Base-by-base conservation (phyloP, 2,113 vertebrate species). In the Dipodomys spectabilis region DNA sequence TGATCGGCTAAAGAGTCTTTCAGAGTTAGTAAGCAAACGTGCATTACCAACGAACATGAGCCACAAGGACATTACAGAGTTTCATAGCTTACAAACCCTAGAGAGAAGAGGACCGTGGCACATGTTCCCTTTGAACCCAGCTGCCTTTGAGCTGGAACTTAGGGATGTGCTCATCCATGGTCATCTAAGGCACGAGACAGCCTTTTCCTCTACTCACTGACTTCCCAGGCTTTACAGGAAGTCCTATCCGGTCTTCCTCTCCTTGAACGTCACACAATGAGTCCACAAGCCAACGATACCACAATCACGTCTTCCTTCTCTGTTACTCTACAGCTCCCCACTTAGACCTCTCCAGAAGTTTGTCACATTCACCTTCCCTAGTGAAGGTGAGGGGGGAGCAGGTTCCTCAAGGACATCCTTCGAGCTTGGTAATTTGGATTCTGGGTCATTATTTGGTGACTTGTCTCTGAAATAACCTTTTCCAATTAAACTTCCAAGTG, bases 341-440 rank as follows among this genome's bases (percentile, higher is more conserved):
- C 75, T 88, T 19, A 62, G n/a, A 2, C 62, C 74, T 86, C 16
- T 84, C 18, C 19, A 39, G 5, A 88, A 91, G 39, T 23, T 86
- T 62, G 20, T 80, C 62, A 30, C 3, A 28, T 30, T 73, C 32
- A 84, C 39, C 1, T 84, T 13, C 30, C 11, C 77, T 11, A 16
- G 9, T 8, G 23, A 27, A 16, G 19, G 0, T 67, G 12, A 10
- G 13, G 5, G n/a, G 64, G 20, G 6, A 85, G 16, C 53, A 88
- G 19, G 1, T n/a, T 44, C 1, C 64, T 25, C 53, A 30, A 71
- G 53, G 10, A 79, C 8, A 30, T 35, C 35, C 39, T 91, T 91
- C 93, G 28, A 88, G 35, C 28, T 53, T 64, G 57, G 60, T 35
- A 7, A 85, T 92, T 90, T 82, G 30, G 9, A 86, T 72, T 77